Conservation (phyloP, 1,140 invertebrate genomes). For the Drosophila takahashii region DNA sequence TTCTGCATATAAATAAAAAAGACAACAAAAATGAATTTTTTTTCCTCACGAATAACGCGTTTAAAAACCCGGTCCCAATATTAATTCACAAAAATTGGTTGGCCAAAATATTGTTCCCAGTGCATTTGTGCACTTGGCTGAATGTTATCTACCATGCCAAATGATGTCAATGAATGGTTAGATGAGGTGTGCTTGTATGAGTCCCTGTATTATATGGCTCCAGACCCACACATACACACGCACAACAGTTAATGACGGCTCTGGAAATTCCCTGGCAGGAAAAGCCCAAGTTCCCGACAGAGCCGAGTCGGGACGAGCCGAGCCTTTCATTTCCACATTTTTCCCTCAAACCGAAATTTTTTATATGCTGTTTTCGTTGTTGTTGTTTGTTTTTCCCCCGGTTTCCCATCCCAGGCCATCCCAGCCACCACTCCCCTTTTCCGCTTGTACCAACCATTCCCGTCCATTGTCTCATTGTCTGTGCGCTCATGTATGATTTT, state of each 20-base stretch:
- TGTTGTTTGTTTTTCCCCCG: slow-evolving; percentile 39
- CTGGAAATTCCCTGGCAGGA: slow-evolving; percentile 54
- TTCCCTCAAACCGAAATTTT: slow-evolving; percentile 30
- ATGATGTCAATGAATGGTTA: slow-evolving; percentile 80
- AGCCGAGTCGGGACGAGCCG: slow-evolving; percentile 16
- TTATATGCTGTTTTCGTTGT: slow-evolving; percentile 44
- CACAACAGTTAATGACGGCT: slow-evolving; percentile 68
- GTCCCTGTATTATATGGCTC: slow-evolving; percentile 38
- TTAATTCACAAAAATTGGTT: no score
- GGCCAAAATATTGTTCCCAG: neutral
- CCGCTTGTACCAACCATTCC: slow-evolving; percentile 37
- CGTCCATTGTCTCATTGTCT: slow-evolving; percentile 78
- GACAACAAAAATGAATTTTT: no score
- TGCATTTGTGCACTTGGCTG: slow-evolving; percentile 66
- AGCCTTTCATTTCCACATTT: slow-evolving; percentile 45
- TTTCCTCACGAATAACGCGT: no score
- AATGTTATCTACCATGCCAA: slow-evolving; percentile 78
- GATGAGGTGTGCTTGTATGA: slow-evolving; percentile 71
- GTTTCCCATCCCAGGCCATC: neutral
- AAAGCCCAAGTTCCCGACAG: slow-evolving; percentile 40
- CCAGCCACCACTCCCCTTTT: slow-evolving; percentile 3
- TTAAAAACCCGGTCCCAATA: no score
- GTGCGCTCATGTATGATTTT: slow-evolving; percentile 80
- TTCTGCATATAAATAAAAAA: no score
- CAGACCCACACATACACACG: slow-evolving; percentile 1